Conservation (phyloP, 2,113 vertebrate genomes). For the Arothron firmamentum region DNA sequence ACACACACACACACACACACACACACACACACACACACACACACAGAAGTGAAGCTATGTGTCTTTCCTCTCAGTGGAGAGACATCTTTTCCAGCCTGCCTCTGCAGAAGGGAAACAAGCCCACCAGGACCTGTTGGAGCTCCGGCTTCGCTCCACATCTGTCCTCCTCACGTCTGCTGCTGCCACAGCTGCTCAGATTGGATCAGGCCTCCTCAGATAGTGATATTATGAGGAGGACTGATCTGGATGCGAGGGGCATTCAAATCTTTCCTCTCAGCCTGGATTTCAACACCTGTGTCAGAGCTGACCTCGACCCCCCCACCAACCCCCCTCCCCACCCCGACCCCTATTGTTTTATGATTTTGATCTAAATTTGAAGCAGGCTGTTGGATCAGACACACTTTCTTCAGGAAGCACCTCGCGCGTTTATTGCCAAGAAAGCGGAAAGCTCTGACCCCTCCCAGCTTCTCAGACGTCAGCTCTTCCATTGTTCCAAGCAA, state of each 20-base stretch:
- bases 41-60: neutral
- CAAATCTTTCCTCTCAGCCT: no score
- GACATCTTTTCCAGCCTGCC: no score
- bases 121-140: neutral
- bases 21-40: conserved; percentile 9
- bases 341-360: no score
- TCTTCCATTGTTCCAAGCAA: conserved; percentile 45
- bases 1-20: conserved; percentile 18
- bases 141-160: no score
- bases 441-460: conserved; percentile 45
- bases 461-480: conserved; percentile 25
- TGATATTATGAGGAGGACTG: neutral
- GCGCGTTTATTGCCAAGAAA: conserved; percentile 71
- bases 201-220: neutral
- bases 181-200: no score
- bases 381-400: conserved; percentile 9
- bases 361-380: no score
- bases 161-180: no score
- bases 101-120: neutral
- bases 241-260: no score
- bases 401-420: conserved; percentile 46
- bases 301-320: no score
- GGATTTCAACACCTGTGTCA: no score
- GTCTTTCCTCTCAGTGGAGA: no score
- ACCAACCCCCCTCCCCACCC: no score